A percentile compares a stretch with the other conserved stretches of the same genome.
These are phyloP conservation scores for Phalacrocorax pelagicus DNA, from an alignment of 2,113 vertebrate genomes.

Conservation along the genomic window DNA sequence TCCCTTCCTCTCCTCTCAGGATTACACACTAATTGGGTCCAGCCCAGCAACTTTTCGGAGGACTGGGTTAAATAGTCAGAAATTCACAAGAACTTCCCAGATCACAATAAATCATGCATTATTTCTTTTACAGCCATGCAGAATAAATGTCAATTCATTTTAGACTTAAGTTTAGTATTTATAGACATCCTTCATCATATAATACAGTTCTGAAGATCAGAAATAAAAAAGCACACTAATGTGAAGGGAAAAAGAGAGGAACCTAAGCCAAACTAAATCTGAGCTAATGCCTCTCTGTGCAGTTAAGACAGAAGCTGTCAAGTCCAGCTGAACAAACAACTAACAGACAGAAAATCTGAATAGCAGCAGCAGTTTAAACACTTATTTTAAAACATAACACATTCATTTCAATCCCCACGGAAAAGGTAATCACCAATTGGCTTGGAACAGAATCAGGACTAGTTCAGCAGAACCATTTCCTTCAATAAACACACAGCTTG, in stretches of 20 bases:
- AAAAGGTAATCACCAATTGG: conserved; percentile 55
- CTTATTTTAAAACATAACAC: conserved; percentile 58
- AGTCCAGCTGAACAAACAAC: conserved; percentile 69
- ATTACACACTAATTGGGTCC: not conserved
- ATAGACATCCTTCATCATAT: not conserved
- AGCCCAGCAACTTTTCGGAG: not conserved
- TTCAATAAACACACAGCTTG: conserved; percentile 43
- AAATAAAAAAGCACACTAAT: conserved; percentile 39
- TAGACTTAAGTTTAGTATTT: not conserved
- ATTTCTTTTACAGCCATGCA: not conserved
- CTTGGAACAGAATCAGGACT: conserved; percentile 55
- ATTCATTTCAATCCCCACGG: conserved; percentile 57
- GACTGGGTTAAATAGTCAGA: not conserved
- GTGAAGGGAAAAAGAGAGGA: not conserved
- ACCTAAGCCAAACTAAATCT: conserved; percentile 18
- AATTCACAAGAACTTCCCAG: not conserved
- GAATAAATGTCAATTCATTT: not conserved
- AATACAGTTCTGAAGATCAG: not conserved
- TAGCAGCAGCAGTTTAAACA: conserved; percentile 51
- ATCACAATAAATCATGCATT: not conserved
- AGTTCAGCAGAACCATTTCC: conserved; percentile 64
- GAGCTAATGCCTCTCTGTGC: not conserved
- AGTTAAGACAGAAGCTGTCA: conserved; percentile 46
- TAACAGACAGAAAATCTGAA: conserved; percentile 50
- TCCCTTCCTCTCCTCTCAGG: not conserved